Percentiles rank a stretch among this genome's conserved stretches.
These are phyloP conservation scores for Diacarnus erythraeanus DNA, from an alignment of 37 sponge, comb jelly and placozoan species.

Conservation along the genomic window DNA sequence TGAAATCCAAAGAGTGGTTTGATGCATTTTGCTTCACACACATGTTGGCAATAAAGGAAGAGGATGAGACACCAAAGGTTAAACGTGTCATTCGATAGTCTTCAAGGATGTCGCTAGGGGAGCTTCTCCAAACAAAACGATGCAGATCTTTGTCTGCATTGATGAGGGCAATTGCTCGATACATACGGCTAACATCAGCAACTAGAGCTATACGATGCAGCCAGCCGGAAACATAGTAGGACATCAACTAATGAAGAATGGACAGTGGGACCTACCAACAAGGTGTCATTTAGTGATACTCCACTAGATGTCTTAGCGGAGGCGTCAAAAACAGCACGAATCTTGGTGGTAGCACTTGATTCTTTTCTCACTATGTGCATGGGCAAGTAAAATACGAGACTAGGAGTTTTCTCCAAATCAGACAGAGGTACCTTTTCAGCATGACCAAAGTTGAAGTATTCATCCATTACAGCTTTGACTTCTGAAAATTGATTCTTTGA, in stretches of 20 bases:
- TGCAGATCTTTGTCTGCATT: conserved; percentile 31
- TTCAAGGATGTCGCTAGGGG: not conserved
- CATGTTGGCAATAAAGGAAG: conserved; percentile 51
- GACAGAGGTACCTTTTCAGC: conserved; percentile 37
- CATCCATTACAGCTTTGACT: conserved; percentile 40
- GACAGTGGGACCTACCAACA: conserved; percentile 40
- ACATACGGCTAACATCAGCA: no score
- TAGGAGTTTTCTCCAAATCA: conserved; percentile 41
- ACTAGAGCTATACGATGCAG: no score
- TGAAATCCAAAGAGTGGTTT: not conserved
- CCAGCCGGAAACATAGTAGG: no score
- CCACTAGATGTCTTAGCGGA: no score
- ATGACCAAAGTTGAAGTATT: conserved; percentile 36
- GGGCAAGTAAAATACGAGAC: conserved; percentile 23
- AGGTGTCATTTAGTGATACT: conserved; percentile 40
- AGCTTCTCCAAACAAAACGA: conserved; percentile 40
- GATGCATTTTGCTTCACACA: conserved; percentile 49
- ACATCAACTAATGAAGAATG: conserved; percentile 27
- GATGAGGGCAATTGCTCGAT: no score
- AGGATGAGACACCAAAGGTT: conserved; percentile 55
- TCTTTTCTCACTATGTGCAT: conserved; percentile 28
- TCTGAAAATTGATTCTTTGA: no score
- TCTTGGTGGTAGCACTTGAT: conserved; percentile 21
- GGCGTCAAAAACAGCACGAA: no score
- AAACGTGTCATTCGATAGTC: conserved; percentile 57